A percentile compares a stretch with the other conserved stretches of the same genome.
These are phyloP conservation scores for Clivina fossor DNA, from an alignment of 2,888 invertebrate genomes.

Conservation along the genomic window DNA sequence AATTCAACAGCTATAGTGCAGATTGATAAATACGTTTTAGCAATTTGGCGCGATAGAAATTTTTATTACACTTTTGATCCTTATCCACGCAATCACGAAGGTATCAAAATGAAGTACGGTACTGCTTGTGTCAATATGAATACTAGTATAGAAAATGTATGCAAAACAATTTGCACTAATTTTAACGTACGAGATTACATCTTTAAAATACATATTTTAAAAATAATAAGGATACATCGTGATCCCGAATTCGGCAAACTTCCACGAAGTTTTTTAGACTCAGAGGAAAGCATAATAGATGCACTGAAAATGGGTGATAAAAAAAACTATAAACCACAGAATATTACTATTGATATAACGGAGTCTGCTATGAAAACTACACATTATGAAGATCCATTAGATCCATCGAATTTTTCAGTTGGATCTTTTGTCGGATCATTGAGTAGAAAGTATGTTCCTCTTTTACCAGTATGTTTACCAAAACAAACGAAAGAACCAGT, in stretches of 20 bases:
- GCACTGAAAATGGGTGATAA: slow-evolving; percentile 46
- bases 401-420: slow-evolving; percentile 44
- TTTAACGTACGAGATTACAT: slow-evolving; percentile 55
- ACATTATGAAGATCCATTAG: slow-evolving; percentile 45
- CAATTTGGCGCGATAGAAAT: slow-evolving; percentile 64
- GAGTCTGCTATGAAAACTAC: slow-evolving; percentile 45
- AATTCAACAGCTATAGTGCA: slow-evolving; percentile 57
- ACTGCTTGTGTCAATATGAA: slow-evolving; percentile 66
- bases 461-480: slow-evolving; percentile 42
- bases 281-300: slow-evolving; percentile 21
- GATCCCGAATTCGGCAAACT: slow-evolving; percentile 43
- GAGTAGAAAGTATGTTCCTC: slow-evolving; percentile 43
- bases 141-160: slow-evolving; percentile 60
- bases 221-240: slow-evolving; percentile 58
- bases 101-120: slow-evolving; percentile 56
- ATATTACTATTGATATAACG: slow-evolving; percentile 45
- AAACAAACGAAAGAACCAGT: slow-evolving; percentile 37
- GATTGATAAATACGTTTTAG: slow-evolving; percentile 61
- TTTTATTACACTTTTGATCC: slow-evolving; percentile 68
- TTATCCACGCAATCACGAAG: slow-evolving; percentile 63
- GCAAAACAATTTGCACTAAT: slow-evolving; percentile 58
- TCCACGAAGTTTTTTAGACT: slow-evolving; percentile 12
- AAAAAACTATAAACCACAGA: slow-evolving; percentile 43
- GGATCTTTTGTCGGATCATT: slow-evolving; percentile 49
- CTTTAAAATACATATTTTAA: slow-evolving; percentile 63